These are phyloP conservation scores for Peromyscus nudipes DNA, from an alignment of 2,797 vertebrate genomes.

Conservation along the genomic window DNA sequence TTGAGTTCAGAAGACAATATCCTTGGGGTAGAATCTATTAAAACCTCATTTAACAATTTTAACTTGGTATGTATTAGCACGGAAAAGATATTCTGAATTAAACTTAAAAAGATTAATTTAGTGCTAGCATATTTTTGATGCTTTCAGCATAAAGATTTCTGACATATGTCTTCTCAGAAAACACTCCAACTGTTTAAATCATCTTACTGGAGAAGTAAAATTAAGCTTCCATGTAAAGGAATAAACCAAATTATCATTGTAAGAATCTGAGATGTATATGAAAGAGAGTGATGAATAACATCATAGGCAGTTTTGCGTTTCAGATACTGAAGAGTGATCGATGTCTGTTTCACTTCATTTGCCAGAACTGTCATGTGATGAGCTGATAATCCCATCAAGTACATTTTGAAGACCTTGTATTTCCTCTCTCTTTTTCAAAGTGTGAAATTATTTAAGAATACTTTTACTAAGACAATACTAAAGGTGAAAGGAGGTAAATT, in stretches of 20 bases:
- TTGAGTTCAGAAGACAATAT: background rate
- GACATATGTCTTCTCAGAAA: background rate
- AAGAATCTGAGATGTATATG: constrained; percentile 6
- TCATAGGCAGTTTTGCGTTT: constrained; percentile 23
- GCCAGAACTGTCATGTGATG: background rate
- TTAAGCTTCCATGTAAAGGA: constrained; percentile 28
- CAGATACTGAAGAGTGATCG: constrained; percentile 31
- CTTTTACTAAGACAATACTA: background rate
- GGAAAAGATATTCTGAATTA: constrained; percentile 6
- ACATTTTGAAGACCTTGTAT: constrained; percentile 6
- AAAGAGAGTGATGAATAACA: constrained; percentile 43
- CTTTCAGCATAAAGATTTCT: background rate
- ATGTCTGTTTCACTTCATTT: constrained; percentile 53
- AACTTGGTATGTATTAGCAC: background rate
- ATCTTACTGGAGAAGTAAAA: constrained; percentile 25
- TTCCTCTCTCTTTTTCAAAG: constrained; percentile 16
- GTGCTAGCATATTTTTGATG: constrained; percentile 26
- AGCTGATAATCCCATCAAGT: background rate
- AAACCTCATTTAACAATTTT: constrained; percentile 54
- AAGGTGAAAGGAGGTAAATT: background rate
- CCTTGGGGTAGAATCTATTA: background rate
- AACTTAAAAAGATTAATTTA: constrained; percentile 16
- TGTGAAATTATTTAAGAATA: constrained; percentile 17
- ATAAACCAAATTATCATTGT: constrained; percentile 1
- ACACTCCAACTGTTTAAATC: background rate